Base-by-base conservation (phyloP, 1,140 invertebrate species). In the Chrysoperla carnea region DNA sequence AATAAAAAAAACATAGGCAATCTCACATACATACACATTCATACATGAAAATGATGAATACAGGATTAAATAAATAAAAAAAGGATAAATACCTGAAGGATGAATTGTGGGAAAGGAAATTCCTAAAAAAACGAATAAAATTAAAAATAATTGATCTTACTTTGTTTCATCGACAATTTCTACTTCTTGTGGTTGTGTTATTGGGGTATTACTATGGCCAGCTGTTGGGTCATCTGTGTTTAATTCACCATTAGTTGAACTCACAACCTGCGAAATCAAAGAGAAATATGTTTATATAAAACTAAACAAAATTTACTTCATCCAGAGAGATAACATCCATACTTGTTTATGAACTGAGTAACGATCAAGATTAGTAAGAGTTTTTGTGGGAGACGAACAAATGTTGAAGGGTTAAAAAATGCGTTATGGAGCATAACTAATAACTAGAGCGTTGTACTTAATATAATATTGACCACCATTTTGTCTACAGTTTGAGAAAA, bases 181-280 rank as follows among this genome's bases (percentile, higher is more conserved):
- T 35, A 91, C 81, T 71, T 95, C 92, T 62, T 85, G 81, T 51
- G 80, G 80, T 58, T 84, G 82, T 46, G 89, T 91, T 58, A 95
- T 94, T 45, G 90, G 91, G 50, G 90, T 93, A 64, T 94, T 94
- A 56, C 89, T 94, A 67, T 94, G 90, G 41, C 89, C 91, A 52
- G 87, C 90, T 37, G 85, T 90, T 17, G 89, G 90, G 69, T 96
- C 91, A 64, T 95, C 92, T 51, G 84, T 81, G 40, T 84, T 88
- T 53, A 95, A 65, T 70, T 95, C 92, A 50, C 91, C 91, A 67
- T 95, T 95, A 43, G 90, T 94, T 48, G 91, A 95, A 62, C 87
- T 93, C 50, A 96, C 89, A 71, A 97, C 91, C 86, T 95, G 72
- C 7, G 72, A 66, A 39, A 55, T 68, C 48, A 51, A 59, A 53